Conservation (phyloP, 2,113 vertebrate species). For the Oostethus manadensis region DNA sequence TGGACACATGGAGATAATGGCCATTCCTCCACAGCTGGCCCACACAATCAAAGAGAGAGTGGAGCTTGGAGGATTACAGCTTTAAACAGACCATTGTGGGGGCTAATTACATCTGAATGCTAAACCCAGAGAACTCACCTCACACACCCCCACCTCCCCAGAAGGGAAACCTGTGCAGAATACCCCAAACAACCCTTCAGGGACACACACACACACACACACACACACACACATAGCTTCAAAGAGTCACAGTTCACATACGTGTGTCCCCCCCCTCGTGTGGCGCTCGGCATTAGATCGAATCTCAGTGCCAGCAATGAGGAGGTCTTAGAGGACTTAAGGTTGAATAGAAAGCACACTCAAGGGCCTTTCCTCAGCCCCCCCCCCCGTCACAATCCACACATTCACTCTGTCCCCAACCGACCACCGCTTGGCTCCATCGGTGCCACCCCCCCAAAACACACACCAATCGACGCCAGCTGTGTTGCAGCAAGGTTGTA, state of each 20-base stretch:
- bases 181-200: conserved; percentile 67
- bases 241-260: conserved; percentile 40
- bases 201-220: conserved; percentile 28
- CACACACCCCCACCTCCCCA: conserved; percentile 16
- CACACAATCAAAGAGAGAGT: conserved; percentile 66
- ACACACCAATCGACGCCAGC: neutral
- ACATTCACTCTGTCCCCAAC: conserved; percentile 37
- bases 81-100: conserved; percentile 73
- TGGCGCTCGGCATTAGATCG: conserved; percentile 70
- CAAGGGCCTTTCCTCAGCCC: conserved; percentile 53
- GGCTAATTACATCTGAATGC: conserved; percentile 74
- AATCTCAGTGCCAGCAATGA: conserved; percentile 67
- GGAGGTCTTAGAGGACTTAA: conserved; percentile 65
- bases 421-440: conserved; percentile 31
- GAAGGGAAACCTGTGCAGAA: conserved; percentile 58
- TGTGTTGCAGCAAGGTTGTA: too few species aligned
- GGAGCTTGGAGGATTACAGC: conserved; percentile 69
- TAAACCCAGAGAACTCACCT: conserved; percentile 57
- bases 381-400: conserved; percentile 56
- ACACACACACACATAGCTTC: conserved; percentile 51
- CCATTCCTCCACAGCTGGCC: conserved; percentile 73
- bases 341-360: conserved; percentile 62
- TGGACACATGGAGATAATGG: conserved; percentile 69
- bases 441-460: conserved; percentile 16
- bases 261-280: conserved; percentile 43